Evolutionary conservation across 2,888 invertebrate genomes (phyloP).

Genomic region (Xestia ashworthii): DNA sequence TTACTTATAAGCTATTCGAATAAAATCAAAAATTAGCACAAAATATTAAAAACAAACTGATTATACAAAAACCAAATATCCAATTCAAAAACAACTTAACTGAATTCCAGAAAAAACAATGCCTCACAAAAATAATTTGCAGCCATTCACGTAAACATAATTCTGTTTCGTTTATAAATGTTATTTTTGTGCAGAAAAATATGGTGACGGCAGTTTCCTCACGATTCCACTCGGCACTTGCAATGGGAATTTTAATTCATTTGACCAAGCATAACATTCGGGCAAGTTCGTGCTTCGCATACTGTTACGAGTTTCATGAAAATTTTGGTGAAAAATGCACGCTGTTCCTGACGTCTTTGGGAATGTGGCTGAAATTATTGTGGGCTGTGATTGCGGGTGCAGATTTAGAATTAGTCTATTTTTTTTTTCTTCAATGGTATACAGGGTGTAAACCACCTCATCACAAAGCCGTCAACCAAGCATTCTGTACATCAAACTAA

Average conservation of each 20-base stretch:
- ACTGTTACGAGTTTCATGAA: slow-evolving; percentile 72
- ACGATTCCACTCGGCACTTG: slow-evolving; percentile 76
- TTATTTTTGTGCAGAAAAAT: slow-evolving; percentile 61
- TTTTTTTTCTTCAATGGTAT: neutral
- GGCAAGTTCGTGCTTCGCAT: slow-evolving; percentile 71
- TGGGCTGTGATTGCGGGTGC: slow-evolving; percentile 15
- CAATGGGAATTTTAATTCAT: slow-evolving; percentile 81
- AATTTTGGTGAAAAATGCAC: slow-evolving; percentile 71
- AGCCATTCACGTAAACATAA: slow-evolving; percentile 52
- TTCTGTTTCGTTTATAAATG: slow-evolving; percentile 61
- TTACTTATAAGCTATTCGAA: neutral
- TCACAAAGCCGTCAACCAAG: too few species aligned
- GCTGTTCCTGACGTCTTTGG: slow-evolving; percentile 71
- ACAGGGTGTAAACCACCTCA: too few species aligned
- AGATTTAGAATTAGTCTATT: neutral
- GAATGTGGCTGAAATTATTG: slow-evolving; percentile 45
- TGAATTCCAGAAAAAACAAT: neutral
- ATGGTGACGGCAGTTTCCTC: slow-evolving; percentile 70
- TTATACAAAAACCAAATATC: neutral
- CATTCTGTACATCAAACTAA: too few species aligned
- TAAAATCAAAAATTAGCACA: neutral
- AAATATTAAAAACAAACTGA: neutral
- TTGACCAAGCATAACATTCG: slow-evolving; percentile 74
- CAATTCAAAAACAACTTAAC: neutral
- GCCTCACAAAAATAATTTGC: slow-evolving; percentile 42